phyloP scores from a whole-genome alignment of 1,140 invertebrate genomes.

The Rhizoglyphus robini region DNA sequence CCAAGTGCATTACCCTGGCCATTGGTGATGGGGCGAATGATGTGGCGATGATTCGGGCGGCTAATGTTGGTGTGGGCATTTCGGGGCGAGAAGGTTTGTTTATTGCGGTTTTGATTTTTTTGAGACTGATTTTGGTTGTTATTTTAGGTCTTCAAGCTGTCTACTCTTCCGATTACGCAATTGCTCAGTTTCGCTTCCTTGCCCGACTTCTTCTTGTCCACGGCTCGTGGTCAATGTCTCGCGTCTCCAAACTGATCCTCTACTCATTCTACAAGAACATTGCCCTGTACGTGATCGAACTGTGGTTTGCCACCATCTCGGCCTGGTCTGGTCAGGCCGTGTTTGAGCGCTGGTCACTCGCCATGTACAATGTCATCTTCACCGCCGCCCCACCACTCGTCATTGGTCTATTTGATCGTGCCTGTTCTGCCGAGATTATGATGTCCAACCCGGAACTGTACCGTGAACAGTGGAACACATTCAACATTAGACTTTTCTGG shows the following conservation, averaged over 20 bases:
- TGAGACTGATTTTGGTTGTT: background rate
- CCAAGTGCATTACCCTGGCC: slow-evolving; percentile 77
- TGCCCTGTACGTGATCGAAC: slow-evolving; percentile 93
- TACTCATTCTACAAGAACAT: slow-evolving; percentile 99
- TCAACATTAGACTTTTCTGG: slow-evolving; percentile 63
- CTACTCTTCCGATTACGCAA: slow-evolving; percentile 94
- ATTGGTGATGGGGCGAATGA: slow-evolving; percentile 99
- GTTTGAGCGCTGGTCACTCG: slow-evolving; percentile 96
- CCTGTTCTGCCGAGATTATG: slow-evolving; percentile 82
- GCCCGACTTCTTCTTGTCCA: slow-evolving; percentile 83
- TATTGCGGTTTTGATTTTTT: background rate
- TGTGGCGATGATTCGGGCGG: slow-evolving; percentile 93
- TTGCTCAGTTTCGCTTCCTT: slow-evolving; percentile 85
- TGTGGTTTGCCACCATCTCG: slow-evolving; percentile 97
- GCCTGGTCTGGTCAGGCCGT: slow-evolving; percentile 97
- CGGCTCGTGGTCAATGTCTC: slow-evolving; percentile 94
- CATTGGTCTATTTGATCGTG: slow-evolving; percentile 87
- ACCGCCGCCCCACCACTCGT: slow-evolving; percentile 84
- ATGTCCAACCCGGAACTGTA: slow-evolving; percentile 82
- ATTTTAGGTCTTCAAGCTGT: slow-evolving; percentile 66
- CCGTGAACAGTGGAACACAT: slow-evolving; percentile 35
- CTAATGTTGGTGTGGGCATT: slow-evolving; percentile 78
- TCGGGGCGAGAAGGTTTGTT: slow-evolving; percentile 79
- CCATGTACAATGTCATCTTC: slow-evolving; percentile 90
- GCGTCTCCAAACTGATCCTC: slow-evolving; percentile 93